These are phyloP conservation scores for Tachypleus tridentatus DNA, from an alignment of 1,140 invertebrate genomes.

Conservation along the genomic window DNA sequence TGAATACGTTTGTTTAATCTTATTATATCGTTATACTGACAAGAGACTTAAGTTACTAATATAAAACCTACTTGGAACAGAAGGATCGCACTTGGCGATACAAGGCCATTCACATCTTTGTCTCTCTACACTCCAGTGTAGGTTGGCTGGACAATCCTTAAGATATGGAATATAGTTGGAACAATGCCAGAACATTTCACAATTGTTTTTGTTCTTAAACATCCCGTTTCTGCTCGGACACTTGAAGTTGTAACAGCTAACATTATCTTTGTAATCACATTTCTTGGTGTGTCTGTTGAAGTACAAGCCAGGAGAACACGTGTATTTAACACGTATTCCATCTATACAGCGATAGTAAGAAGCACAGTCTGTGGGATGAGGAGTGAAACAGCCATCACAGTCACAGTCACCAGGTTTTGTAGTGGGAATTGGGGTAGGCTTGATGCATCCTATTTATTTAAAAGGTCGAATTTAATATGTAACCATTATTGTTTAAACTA, in stretches of 20 bases:
- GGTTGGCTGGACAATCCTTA: slow-evolving; percentile 21
- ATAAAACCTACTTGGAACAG: too few species aligned
- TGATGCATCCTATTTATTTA: too few species aligned
- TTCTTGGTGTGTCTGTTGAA: slow-evolving; percentile 9
- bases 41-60: too few species aligned
- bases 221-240: slow-evolving; percentile 5
- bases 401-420: too few species aligned
- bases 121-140: slow-evolving; percentile 21
- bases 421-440: too few species aligned
- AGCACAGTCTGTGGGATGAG: neutral
- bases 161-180: slow-evolving; percentile 22
- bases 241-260: slow-evolving; percentile 3
- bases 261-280: slow-evolving; percentile 12
- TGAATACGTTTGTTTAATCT: too few species aligned
- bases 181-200: slow-evolving; percentile 24
- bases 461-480: too few species aligned
- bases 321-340: slow-evolving; percentile 6
- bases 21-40: too few species aligned
- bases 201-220: slow-evolving; percentile 12
- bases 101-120: slow-evolving; percentile 10
- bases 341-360: slow-evolving; percentile 9
- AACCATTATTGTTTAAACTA: too few species aligned
- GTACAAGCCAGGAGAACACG: slow-evolving; percentile 8
- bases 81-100: slow-evolving; percentile 9
- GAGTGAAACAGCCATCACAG: too few species aligned